Evolutionary conservation across 2,888 invertebrate genomes (phyloP), one percentile per base, ranked within the genome.

Genomic region (Drosophila borborema): DNA sequence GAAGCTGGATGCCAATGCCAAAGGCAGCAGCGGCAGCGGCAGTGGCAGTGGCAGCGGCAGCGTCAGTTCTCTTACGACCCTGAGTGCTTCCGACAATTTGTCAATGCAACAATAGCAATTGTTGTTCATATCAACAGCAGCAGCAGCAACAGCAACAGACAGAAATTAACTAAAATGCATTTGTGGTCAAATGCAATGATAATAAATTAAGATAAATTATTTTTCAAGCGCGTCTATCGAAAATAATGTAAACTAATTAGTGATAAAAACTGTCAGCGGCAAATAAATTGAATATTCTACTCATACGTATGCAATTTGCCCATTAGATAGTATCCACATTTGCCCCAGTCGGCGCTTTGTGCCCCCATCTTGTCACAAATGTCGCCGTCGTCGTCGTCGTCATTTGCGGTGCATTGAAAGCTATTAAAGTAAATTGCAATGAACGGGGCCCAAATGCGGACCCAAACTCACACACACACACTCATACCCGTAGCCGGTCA

Each of bases 381-480:
- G 55, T 41, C 38, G 54, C 14, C 51, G 60, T 64, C 58, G 45
- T 64, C 41, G 45, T 64, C 41, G 63, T 54, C 58, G 49, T 20
- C 62, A 10, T 62, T 80, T 80, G 84, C 77, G 84, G 84, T 74
- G 81, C 80, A 84, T 83, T 70, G 81, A 77, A 86, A 84, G 86
- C 89, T 86, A 85, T 85, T 85, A 85, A 87, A 87, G 88, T 81
- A 85, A 85, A 85, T 85, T 85, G 85, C 85, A 85, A 74, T 80
- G 56, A 75, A 67, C 79, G 64, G 70, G 58, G 60, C 54, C 40
- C 40, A 53, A 36, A 16, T 10, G 6, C 49, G n/a, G 31, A 38
- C 38, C 23, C 54, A n/a, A 18, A 14, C 55, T 2, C n/a, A n/a
- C 4, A 16, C 16, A 14, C 40, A 0, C n/a, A 23, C 2, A n/a